Percentiles rank a stretch among this genome's conserved stretches.
Conservation (phyloP, 2,113 vertebrate genomes). For the Puffinus mauretanicus region DNA sequence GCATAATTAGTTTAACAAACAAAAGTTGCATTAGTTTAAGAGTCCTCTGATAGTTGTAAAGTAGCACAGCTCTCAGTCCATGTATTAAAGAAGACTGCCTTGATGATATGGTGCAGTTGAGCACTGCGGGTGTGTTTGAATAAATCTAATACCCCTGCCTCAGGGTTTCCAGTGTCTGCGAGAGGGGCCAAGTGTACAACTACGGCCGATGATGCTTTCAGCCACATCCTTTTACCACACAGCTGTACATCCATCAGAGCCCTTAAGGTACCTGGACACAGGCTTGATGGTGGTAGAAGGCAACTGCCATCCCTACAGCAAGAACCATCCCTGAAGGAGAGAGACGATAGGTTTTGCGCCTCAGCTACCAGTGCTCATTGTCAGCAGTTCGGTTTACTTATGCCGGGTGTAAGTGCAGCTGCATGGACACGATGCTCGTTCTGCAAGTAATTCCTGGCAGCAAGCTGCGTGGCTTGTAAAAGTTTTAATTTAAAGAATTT, state of each 20-base stretch:
- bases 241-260: not conserved
- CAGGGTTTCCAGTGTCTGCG: not conserved
- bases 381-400: not conserved
- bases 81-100: not conserved
- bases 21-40: not conserved
- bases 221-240: not conserved
- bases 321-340: not conserved
- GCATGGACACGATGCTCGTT: not conserved
- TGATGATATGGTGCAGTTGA: not conserved
- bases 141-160: not conserved
- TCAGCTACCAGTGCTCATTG: not conserved
- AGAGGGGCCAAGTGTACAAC: not conserved
- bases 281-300: not conserved
- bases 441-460: not conserved
- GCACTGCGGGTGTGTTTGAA: not conserved
- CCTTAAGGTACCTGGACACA: not conserved
- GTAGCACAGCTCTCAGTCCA: not conserved
- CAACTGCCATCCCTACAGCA: not conserved
- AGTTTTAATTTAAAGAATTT: not conserved
- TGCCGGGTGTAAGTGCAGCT: not conserved
- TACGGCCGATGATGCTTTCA: not conserved
- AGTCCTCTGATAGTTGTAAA: not conserved
- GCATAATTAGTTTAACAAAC: not conserved
- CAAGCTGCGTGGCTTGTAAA: not conserved
- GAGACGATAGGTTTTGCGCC: not conserved